A percentile compares a stretch with the other conserved stretches of the same genome.
These are phyloP conservation scores for Callocephalon fimbriatum DNA, from an alignment of 2,113 vertebrate species.

Conservation along the genomic window DNA sequence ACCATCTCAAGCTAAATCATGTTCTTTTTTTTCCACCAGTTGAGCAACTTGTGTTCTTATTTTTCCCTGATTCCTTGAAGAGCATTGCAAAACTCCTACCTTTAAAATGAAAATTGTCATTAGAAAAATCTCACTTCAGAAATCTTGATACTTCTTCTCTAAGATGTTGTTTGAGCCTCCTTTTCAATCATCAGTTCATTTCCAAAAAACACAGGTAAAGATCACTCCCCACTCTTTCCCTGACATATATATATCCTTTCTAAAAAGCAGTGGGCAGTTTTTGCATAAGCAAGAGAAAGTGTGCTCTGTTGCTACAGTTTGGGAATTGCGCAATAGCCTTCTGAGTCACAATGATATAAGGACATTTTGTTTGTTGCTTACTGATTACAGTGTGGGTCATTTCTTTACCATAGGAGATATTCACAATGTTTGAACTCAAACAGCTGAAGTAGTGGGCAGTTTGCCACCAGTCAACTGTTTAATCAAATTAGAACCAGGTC, in stretches of 20 bases:
- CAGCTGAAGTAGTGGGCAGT: not conserved
- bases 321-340: not conserved
- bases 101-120: not conserved
- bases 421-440: not conserved
- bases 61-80: not conserved
- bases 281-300: not conserved
- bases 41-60: not conserved
- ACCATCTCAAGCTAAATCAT: not conserved
- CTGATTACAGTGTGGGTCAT: not conserved
- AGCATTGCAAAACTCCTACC: not conserved
- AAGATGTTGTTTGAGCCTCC: not conserved
- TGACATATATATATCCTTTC: not conserved
- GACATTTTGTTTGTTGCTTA: not conserved
- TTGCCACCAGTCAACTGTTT: not conserved
- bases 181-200: not conserved
- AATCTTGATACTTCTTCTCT: not conserved
- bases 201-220: not conserved
- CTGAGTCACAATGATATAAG: not conserved
- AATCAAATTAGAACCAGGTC: not conserved
- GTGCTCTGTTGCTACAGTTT: not conserved
- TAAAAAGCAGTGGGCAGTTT: not conserved
- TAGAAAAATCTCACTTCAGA: not conserved
- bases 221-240: not conserved
- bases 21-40: fast-evolving
- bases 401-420: not conserved